Percentiles rank a stretch among this genome's conserved stretches.
Conservation (phyloP, 2,888 invertebrate genomes). For the Hartigia nigra region DNA sequence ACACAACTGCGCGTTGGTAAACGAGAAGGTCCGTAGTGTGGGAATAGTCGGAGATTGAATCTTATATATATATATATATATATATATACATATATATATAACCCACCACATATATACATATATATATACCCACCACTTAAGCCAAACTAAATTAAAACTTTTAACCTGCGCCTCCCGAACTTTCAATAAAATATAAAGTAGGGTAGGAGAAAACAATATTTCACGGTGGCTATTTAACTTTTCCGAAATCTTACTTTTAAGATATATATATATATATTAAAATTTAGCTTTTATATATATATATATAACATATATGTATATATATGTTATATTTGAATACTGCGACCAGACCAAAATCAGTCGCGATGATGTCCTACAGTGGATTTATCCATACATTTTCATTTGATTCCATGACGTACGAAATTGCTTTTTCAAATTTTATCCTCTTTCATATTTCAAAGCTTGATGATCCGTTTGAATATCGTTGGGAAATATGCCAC, state of each 20-base stretch:
- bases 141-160: constrained; percentile 36
- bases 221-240: constrained; percentile 23
- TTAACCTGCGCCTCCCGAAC: constrained; percentile 19
- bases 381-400: background rate
- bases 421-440: background rate
- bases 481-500: background rate
- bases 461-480: no score
- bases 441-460: background rate
- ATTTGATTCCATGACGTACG: background rate
- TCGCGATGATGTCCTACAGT: background rate
- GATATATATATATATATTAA: background rate
- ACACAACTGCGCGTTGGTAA: constrained; percentile 24
- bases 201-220: constrained; percentile 27
- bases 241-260: constrained; percentile 9
- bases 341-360: background rate
- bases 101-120: background rate
- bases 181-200: constrained; percentile 18
- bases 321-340: background rate
- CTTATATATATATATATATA: background rate
- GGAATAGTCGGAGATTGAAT: constrained; percentile 2
- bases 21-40: background rate
- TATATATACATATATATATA: background rate
- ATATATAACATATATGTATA: no score
- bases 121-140: constrained; percentile 18
- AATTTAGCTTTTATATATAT: no score